Evolutionary conservation across 2,888 invertebrate species (phyloP).

Genomic region (Prosapia bicincta): DNA sequence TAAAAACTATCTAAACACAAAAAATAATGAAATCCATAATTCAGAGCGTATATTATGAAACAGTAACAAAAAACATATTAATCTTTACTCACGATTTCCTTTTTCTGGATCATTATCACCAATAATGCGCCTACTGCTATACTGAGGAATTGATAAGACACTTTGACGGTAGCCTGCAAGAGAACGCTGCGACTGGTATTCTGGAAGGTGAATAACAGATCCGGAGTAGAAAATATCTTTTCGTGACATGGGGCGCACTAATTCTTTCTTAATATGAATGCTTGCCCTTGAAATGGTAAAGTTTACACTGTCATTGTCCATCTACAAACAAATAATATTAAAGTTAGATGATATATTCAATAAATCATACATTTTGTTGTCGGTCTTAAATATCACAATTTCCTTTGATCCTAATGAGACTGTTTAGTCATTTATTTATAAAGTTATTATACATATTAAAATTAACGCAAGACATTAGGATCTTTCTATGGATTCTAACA

Average conservation of each 20-base stretch:
- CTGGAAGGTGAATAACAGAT: conserved; percentile 87
- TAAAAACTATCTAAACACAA: too few relatives aligned
- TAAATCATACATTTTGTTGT: too few relatives aligned
- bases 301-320: conserved; percentile 65
- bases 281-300: conserved; percentile 60
- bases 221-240: conserved; percentile 98
- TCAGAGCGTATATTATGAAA: too few relatives aligned
- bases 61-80: too few relatives aligned
- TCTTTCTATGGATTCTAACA: too few relatives aligned
- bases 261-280: conserved; percentile 50
- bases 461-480: too few relatives aligned
- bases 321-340: conserved; percentile 35
- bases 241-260: conserved; percentile 86
- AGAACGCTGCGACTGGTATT: conserved; percentile 90
- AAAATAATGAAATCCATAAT: too few relatives aligned
- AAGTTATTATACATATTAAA: too few relatives aligned
- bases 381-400: too few relatives aligned
- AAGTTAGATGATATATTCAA: too few relatives aligned
- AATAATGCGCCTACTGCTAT: conserved; percentile 14
- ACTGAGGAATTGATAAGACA: conserved; percentile 75
- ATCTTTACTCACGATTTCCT: conserved; percentile 47
- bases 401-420: too few relatives aligned
- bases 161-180: conserved; percentile 88
- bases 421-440: too few relatives aligned
- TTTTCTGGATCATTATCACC: conserved; percentile 17